Evolutionary conservation across 2,888 invertebrate species (phyloP), one percentile per base, ranked within the genome.

Genomic region (Oscheius myriophilus): DNA sequence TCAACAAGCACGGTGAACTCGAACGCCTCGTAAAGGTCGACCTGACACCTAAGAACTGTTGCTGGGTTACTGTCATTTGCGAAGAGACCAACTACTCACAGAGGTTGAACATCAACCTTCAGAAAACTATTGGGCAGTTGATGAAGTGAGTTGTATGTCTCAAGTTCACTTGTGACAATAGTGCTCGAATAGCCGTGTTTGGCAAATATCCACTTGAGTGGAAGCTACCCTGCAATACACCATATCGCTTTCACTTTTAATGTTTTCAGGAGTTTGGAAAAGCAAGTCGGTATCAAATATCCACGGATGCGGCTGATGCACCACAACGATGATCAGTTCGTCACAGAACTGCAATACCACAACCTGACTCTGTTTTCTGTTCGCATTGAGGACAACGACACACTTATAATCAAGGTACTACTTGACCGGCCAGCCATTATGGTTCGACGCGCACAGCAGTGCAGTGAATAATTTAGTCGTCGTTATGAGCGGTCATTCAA

Each of bases 61-160:
- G 73, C 2, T 41, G 57, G 3, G 80, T 81, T 23, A 68, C 70
- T 33, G 46, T 80, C 9, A 43, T 71, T 21, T 80, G 77, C 62
- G 80, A 80, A 39, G 80, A 82, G 67, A 76, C 72, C 3, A 67
- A 73, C 6, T 72, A 70, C 42, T 71, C 74, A 14, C 52, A 67
- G 25, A 64, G 69, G 54, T 65, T 81, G 62, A 73, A 66, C 16
- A 69, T 87, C 21, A 76, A 81, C 53, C 69, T 84, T n/a, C 72
- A 81, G 51, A 83, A 84, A 67, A 87, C 87, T 0, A 82, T 87
- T 18, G 77, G 79, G n/a, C 84, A 87, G 23, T 81, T 88, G 46
- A 87, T 87, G 81, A 87, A 86, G 77, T 72, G 72, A 11, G 72
- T 87, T 16, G 71, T 78, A 33, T 0, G 16, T 51, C 18, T 12